Evolutionary conservation across 1,140 invertebrate species (phyloP).

Genomic region (Pseudobourletiella spinata): DNA sequence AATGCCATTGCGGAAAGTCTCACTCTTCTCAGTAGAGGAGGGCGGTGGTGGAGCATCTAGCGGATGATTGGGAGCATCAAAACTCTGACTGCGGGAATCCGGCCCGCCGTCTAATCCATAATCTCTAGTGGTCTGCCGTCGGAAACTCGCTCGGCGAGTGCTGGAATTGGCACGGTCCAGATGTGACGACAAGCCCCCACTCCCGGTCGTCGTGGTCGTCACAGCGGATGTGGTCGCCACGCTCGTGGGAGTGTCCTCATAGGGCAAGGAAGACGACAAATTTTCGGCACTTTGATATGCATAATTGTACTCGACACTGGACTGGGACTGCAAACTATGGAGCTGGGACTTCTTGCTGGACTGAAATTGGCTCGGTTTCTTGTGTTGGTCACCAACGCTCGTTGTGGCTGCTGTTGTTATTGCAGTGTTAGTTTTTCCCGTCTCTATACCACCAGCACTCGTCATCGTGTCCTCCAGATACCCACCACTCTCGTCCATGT

Average conservation of each 20-base stretch:
- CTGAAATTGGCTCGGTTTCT: neutral
- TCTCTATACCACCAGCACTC: neutral
- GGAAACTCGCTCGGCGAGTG: conserved; percentile 30
- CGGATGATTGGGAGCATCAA: neutral
- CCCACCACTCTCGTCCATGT: neutral
- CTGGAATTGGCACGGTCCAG: conserved; percentile 26
- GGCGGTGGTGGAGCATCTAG: neutral
- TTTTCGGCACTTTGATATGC: conserved; percentile 37
- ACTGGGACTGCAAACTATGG: conserved; percentile 20
- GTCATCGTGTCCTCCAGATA: neutral
- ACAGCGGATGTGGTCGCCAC: neutral
- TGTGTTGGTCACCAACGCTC: neutral
- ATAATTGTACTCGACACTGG: conserved; percentile 36
- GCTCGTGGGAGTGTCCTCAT: neutral
- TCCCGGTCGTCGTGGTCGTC: neutral
- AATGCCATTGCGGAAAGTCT: conserved; percentile 5
- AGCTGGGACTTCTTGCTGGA: neutral
- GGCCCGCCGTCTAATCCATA: conserved; percentile 12
- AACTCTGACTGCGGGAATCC: neutral
- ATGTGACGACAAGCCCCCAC: neutral
- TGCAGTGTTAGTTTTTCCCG: neutral
- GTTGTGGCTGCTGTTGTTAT: neutral
- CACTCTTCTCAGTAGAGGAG: neutral
- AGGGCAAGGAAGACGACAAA: conserved; percentile 14
- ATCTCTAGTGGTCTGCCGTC: conserved; percentile 34